Base-by-base conservation (phyloP, 2,797 vertebrate species). In the Silurus aristotelis region DNA sequence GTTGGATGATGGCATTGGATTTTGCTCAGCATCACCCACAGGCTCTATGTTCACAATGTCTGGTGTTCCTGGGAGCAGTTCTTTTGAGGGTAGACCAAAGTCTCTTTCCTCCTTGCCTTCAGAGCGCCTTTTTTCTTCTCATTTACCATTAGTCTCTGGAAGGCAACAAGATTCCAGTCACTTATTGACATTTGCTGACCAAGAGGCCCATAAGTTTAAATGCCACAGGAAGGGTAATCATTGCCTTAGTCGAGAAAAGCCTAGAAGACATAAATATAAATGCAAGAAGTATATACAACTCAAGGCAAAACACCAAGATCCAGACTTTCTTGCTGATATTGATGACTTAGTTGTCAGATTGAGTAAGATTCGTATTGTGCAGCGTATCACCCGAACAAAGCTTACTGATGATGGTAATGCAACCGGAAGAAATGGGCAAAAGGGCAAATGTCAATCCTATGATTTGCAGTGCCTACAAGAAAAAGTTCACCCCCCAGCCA, bases 281-380 rank as follows among this genome's bases (percentile, higher is more conserved):
- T 96, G 98, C 73, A 98, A 98, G 93, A 99, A 99, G 91, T 97
- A 97, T 88, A 96, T 98, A 78, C 97, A 97, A 89, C 95, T 98
- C 25, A 96, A 95, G 38, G 93, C 95, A 85, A 89, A 89, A 81
- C 91, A 95, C 78, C 97, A 98, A 89, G 98, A 99, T 91, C 97
- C 98, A 0, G 96, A 97, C 79, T 99, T 99, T 87, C 92, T 99
- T 2, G 96, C 97, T 0, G 97, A 99, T 31, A 86, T 99, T 9
- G 98, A 99, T 77, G 97, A 99, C 58, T 87, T 99, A 17, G 96
- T 98, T 6, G 93, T 93, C 60, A 96, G 97, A 0, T 93, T 99
- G 79, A 96, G 95, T 2, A 97, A 99, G 78, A 94, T 99, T 58
- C 95, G 96, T 15, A 98, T 99, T 15, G 97, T 97, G 0, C 96